Percentiles rank a stretch among this genome's conserved stretches.
Evolutionary conservation across 2,888 invertebrate species (phyloP).

Genomic region (Tiphia femorata): DNA sequence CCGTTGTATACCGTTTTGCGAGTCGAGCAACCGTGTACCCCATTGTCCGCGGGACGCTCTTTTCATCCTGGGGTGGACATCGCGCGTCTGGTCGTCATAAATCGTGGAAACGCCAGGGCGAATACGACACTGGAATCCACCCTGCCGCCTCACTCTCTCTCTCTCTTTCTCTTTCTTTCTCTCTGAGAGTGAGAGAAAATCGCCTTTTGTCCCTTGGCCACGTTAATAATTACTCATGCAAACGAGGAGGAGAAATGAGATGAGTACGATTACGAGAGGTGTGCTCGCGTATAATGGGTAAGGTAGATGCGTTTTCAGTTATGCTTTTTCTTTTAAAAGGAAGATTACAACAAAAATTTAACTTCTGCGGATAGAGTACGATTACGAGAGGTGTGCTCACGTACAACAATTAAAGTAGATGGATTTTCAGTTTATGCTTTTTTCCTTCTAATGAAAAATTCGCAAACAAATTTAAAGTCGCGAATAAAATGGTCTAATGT

Average conservation of each 20-base stretch:
- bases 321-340: too few relatives aligned
- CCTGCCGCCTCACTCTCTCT: neutral
- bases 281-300: conserved; percentile 11
- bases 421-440: too few relatives aligned
- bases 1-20: conserved; percentile 14
- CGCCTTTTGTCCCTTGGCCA: conserved; percentile 41
- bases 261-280: conserved; percentile 12
- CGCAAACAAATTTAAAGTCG: too few relatives aligned
- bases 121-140: neutral
- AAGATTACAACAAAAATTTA: too few relatives aligned
- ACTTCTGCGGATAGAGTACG: too few relatives aligned
- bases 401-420: too few relatives aligned
- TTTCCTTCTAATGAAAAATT: too few relatives aligned
- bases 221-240: conserved; percentile 54
- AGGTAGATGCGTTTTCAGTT: too few relatives aligned
- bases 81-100: conserved; percentile 42
- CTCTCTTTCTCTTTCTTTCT: neutral
- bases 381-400: too few relatives aligned
- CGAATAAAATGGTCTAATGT: too few relatives aligned
- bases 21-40: too few relatives aligned
- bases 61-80: conserved; percentile 34
- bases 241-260: conserved; percentile 39
- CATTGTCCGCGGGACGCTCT: conserved; percentile 39
- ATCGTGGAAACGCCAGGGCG: conserved; percentile 25
- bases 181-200: conserved; percentile 36